These are phyloP conservation scores for Sebastes oblongus DNA, from an alignment of 2,797 vertebrate species.

Conservation along the genomic window DNA sequence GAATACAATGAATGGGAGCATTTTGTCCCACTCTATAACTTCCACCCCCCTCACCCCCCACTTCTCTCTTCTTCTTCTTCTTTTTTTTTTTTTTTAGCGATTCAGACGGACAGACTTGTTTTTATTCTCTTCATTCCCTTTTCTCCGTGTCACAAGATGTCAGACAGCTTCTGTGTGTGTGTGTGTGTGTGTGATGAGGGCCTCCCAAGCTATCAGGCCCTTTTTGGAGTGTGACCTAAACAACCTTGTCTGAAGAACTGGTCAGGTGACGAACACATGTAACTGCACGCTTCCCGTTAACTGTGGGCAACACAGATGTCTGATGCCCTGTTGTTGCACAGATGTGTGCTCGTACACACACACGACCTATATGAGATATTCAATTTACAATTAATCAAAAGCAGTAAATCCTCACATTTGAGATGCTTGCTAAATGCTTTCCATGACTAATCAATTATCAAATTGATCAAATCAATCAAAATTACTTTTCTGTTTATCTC, in stretches of 20 bases:
- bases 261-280: slow-evolving; percentile 53
- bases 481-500: slow-evolving; percentile 7
- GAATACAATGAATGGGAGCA: slow-evolving; percentile 95
- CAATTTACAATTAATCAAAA: background rate
- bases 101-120: slow-evolving; percentile 87
- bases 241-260: slow-evolving; percentile 2
- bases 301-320: background rate
- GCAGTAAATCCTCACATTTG: background rate
- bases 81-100: slow-evolving; percentile 13
- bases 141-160: slow-evolving; percentile 57
- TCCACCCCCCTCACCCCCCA: background rate
- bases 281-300: background rate
- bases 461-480: background rate
- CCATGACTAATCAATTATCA: background rate
- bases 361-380: background rate
- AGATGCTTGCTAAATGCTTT: background rate
- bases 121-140: slow-evolving; percentile 81
- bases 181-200: background rate
- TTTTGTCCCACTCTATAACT: slow-evolving; percentile 82
- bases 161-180: slow-evolving; percentile 16
- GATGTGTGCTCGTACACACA: background rate
- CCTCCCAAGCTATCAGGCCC: slow-evolving; percentile 10
- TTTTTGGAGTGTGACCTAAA: slow-evolving; percentile 45
- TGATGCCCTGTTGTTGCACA: background rate
- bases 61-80: slow-evolving; percentile 9